Evolutionary conservation across 2,888 invertebrate species (phyloP).

Genomic region (Diarsia dahlii): DNA sequence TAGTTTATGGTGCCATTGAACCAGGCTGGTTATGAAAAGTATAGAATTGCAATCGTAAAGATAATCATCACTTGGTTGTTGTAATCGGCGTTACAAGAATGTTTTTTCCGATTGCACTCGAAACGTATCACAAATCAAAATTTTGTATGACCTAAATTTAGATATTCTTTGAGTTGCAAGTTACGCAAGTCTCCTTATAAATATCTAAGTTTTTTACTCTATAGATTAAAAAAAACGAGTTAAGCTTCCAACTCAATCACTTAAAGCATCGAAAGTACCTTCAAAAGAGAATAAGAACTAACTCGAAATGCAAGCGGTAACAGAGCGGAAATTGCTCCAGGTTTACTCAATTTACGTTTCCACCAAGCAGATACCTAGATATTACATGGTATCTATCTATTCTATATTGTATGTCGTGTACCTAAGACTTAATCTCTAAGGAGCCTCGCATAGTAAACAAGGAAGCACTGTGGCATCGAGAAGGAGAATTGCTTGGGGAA

Average conservation of each 20-base stretch:
- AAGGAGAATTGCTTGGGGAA: slow-evolving; percentile 42
- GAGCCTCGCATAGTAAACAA: slow-evolving; percentile 45
- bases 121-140: neutral
- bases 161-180: neutral
- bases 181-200: neutral
- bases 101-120: neutral
- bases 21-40: neutral
- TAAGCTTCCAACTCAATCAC: slow-evolving; percentile 9
- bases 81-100: neutral
- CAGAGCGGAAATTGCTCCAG: neutral
- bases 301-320: neutral
- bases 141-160: neutral
- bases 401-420: slow-evolving; percentile 2
- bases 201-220: neutral
- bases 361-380: neutral
- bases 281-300: neutral
- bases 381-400: slow-evolving; percentile 8
- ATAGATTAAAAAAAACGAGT: neutral
- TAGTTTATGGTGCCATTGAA: neutral
- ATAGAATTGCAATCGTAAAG: neutral
- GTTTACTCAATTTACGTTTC: slow-evolving; percentile 12
- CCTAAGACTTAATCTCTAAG: slow-evolving; percentile 45
- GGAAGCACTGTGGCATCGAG: slow-evolving; percentile 30
- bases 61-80: neutral
- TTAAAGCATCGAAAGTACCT: neutral